Evolutionary conservation across 2,797 vertebrate species (phyloP), one percentile per base, ranked within the genome.

Genomic region (Agapornis canus): DNA sequence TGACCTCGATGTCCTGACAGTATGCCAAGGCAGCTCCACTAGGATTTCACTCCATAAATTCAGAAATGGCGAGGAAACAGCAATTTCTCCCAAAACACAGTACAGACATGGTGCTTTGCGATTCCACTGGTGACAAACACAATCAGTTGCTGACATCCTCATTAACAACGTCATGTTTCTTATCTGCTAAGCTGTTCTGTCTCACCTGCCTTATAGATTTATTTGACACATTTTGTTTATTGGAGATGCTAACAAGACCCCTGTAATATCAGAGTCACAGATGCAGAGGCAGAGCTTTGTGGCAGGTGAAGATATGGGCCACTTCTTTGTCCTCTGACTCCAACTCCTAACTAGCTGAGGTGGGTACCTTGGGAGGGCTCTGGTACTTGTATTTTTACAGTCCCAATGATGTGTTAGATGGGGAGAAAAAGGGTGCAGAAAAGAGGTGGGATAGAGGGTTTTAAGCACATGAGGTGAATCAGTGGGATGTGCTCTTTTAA

Each of bases 81-180:
- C 29, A 47, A 12, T 59, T 83, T 66, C 45, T 71, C 51, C 65
- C 26, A 5, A 84, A 56, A 23, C 14, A 18, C 9, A 48, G 60
- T 87, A 66, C 0, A 3, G 42, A 66, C 18, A 35, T 47, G 22
- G 26, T 23, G 37, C 45, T 81, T 54, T 20, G 27, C 84, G n/a
- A 75, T 32, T 56, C 45, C 29, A 17, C 26, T 31, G 48, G 60
- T 68, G 71, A 64, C 81, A 82, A 82, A 54, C 1, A 1, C 56
- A 35, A 23, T n/a, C 84, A 35, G 3, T 54, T 1, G 2, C 40
- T 59, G 61, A 35, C 47, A 25, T 35, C 51, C 32, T 82, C 69
- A n/a, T 73, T 83, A 77, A 25, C 56, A 45, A 11, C 0, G 0
- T n/a, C 51, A 19, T 0, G 0, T 78, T 31, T 89, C 45, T 82